Evolutionary conservation across 2,888 invertebrate genomes (phyloP).

Genomic region (Pomacea canaliculata): DNA sequence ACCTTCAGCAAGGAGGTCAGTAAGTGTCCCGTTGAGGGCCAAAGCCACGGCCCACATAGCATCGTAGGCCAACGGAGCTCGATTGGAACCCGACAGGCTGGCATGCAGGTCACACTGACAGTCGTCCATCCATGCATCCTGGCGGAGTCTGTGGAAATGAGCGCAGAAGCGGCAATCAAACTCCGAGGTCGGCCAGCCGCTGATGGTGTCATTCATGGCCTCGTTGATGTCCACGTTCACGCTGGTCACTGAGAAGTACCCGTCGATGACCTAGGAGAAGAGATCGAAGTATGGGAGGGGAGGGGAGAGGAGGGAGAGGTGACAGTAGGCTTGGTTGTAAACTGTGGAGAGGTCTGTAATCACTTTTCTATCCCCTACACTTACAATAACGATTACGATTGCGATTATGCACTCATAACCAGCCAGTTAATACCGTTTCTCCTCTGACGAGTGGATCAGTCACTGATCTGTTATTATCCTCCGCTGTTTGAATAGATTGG

Average conservation of each 20-base stretch:
- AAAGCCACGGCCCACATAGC: conserved; percentile 39
- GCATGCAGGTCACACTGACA: not conserved
- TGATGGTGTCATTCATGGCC: not conserved
- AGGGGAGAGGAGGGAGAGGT: not conserved
- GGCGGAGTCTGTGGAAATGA: not conserved
- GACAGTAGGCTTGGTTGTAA: not conserved
- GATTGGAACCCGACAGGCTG: conserved; percentile 9
- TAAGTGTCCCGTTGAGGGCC: conserved; percentile 35
- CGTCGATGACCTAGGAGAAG: conserved; percentile 28
- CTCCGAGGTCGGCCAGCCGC: not conserved
- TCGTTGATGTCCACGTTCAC: conserved; percentile 10
- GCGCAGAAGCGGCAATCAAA: not conserved
- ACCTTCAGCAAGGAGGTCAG: not conserved
- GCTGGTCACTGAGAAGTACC: conserved; percentile 30
- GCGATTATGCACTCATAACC: too few relatives aligned
- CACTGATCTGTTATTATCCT: not conserved
- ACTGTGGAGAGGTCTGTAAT: not conserved
- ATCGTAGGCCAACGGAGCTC: conserved; percentile 36
- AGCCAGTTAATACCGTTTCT: not conserved
- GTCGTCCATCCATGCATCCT: too few relatives aligned
- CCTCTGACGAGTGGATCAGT: too few relatives aligned
- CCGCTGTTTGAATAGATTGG: not conserved
- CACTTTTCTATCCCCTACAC: not conserved
- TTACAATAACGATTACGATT: too few relatives aligned
- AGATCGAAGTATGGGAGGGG: not conserved